Evolutionary conservation across 92 coral and sea anemone species (phyloP).

Genomic region (Actinernus sp.): DNA sequence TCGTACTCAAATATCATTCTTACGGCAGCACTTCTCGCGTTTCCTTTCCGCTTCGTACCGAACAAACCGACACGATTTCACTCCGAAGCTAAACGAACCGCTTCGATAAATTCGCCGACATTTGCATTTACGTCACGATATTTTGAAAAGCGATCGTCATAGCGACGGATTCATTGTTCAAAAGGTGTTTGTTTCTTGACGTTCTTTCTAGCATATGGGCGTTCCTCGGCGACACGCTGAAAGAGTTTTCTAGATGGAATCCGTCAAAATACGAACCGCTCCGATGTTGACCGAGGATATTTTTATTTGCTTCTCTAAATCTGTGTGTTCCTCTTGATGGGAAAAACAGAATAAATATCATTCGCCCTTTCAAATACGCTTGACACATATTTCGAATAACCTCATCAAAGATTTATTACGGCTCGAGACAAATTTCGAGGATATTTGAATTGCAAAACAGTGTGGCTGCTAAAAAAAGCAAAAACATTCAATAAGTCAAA

Average conservation of each 20-base stretch:
- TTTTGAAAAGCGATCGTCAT: constrained; percentile 35
- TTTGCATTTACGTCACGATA: constrained; percentile 54
- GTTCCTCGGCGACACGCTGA: constrained; percentile 30
- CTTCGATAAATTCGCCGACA: constrained; percentile 3
- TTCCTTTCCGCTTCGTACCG: no score
- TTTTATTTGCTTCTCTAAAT: neutral
- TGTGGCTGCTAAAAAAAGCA: constrained; percentile 2
- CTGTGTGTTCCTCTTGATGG: neutral
- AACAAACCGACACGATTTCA: no score
- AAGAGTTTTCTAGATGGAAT: constrained; percentile 26
- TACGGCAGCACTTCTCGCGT: constrained; percentile 11
- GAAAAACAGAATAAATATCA: constrained; percentile 2
- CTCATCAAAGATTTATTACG: constrained; percentile 23
- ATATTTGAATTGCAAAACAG: constrained; percentile 39
- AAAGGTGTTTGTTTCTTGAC: constrained; percentile 18
- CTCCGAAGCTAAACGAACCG: constrained; percentile 19
- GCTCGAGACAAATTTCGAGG: neutral
- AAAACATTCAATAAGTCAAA: neutral
- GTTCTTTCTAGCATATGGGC: constrained; percentile 46
- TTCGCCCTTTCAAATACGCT: neutral
- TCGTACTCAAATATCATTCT: constrained; percentile 11
- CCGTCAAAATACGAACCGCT: constrained; percentile 4
- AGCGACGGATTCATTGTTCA: constrained; percentile 35
- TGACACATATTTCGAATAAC: neutral
- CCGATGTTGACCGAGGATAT: constrained; percentile 1